Evolutionary conservation across 2,113 vertebrate genomes (phyloP), one percentile per base, ranked within the genome.

Genomic region (Speoplatyrhinus poulsoni): DNA sequence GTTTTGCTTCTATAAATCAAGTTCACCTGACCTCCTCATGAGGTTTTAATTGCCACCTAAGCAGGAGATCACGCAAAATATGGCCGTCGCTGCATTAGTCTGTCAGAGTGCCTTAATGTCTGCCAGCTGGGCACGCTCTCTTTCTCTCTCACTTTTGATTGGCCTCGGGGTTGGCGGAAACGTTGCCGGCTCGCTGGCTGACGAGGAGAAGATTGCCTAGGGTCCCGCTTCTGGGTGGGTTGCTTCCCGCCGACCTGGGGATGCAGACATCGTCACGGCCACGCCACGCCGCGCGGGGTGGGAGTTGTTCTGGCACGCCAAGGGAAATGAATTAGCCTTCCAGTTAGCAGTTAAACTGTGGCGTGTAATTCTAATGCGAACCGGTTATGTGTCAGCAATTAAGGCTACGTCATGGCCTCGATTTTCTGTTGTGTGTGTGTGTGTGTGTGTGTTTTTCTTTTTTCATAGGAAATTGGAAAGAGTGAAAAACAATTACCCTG

Each of bases 71-170:
- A 92, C 77, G 78, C 88, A 87, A 26, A 26, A 90, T 88, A 88
- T 85, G 82, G 86, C 88, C 88, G 91, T 88, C 85, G 88, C 83
- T 70, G 85, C 88, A 90, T 91, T 87, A 90, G 83, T 90, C 87
- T 91, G 90, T 89, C 75, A 69, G 76, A 75, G 70, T 0, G 74
- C 64, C 65, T 85, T 92, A 91, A 92, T 92, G 89, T 89, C 82
- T 88, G 85, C 89, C 89, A 92, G 87, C 89, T 93, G 92, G 89
- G 85, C 71, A 72, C 77, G 77, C 77, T 86, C 13, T 52, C 13
- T 50, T 9, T 52, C 8, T 57, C 19, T 57, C 19, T 57, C 10
- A 19, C 3, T 57, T 7, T 41, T 41, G 36, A 84, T 84, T 88
- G 73, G 76, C 77, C 85, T 83, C 46, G 69, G 79, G 90, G 90